Evolutionary conservation across 2,888 invertebrate species (phyloP).

Genomic region (Netelia inedita): DNA sequence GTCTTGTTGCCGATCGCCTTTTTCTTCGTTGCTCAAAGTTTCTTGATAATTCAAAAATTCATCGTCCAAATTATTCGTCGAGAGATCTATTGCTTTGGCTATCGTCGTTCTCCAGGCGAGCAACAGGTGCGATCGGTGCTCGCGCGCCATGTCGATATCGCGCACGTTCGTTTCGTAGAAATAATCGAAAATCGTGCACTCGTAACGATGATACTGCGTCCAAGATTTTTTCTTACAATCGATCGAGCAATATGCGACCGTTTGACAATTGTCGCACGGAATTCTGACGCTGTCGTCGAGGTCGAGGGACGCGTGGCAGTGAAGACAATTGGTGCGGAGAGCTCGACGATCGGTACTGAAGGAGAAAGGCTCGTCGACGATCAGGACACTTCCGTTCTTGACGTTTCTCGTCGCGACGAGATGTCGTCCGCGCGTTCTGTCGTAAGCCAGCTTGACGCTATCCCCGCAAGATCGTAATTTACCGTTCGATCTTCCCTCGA

Average conservation of each 20-base stretch:
- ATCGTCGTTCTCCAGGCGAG: constrained; percentile 81
- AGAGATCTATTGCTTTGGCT: constrained; percentile 66
- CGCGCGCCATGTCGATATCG: constrained; percentile 46
- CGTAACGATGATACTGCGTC: constrained; percentile 82
- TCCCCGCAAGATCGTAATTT: constrained; percentile 79
- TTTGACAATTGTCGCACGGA: constrained; percentile 80
- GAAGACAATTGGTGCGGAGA: constrained; percentile 79
- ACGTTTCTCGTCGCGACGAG: constrained; percentile 84
- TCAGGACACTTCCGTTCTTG: constrained; percentile 82
- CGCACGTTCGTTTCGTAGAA: constrained; percentile 75
- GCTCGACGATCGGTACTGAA: constrained; percentile 79
- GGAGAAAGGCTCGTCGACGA: constrained; percentile 81
- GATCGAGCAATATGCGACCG: constrained; percentile 83
- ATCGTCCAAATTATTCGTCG: constrained; percentile 54
- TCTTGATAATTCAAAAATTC: constrained; percentile 71
- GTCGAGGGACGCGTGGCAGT: constrained; percentile 79
- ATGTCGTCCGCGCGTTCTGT: constrained; percentile 82
- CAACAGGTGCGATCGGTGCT: constrained; percentile 74
- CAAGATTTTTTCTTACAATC: constrained; percentile 81
- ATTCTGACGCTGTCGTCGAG: constrained; percentile 73
- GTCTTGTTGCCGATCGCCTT: constrained; percentile 50
- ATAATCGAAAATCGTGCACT: constrained; percentile 82
- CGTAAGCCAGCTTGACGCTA: constrained; percentile 73
- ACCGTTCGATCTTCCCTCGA: constrained; percentile 76
- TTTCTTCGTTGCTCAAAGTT: constrained; percentile 54